Evolutionary conservation across 2,113 vertebrate species (phyloP).

Genomic region (Polyodon spathula): DNA sequence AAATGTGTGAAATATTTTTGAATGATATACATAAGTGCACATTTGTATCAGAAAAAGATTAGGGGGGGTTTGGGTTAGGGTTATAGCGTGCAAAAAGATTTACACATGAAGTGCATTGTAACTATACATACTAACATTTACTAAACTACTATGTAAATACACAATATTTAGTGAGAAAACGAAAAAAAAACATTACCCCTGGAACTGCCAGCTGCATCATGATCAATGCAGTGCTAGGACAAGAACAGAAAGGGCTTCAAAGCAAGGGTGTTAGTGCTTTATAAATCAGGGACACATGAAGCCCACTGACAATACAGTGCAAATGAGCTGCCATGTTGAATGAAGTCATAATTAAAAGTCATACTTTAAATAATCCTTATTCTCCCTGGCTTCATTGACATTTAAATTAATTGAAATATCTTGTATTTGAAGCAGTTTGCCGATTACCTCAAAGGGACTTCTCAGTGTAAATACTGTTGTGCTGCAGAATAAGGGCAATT

Average conservation of each 20-base stretch:
- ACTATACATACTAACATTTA: too few species aligned
- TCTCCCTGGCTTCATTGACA: neutral
- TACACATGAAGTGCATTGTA: too few species aligned
- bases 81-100: too few species aligned
- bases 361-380: constrained; percentile 5
- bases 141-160: too few species aligned
- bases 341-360: neutral
- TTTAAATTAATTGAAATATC: constrained; percentile 12
- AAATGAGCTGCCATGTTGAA: constrained; percentile 4
- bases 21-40: too few species aligned
- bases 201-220: neutral
- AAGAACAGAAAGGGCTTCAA: neutral
- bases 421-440: neutral
- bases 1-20: too few species aligned
- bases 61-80: too few species aligned
- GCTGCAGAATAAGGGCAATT: constrained; percentile 15
- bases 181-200: neutral
- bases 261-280: neutral
- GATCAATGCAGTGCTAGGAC: neutral
- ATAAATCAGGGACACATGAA: neutral
- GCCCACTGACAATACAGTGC: constrained; percentile 1
- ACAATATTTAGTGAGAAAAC: too few species aligned
- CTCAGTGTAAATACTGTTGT: constrained; percentile 13
- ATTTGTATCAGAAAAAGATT: too few species aligned
- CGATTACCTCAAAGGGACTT: constrained; percentile 10